These are phyloP conservation scores for Halcyon malimbica DNA, from an alignment of 2,113 vertebrate genomes.

Conservation along the genomic window DNA sequence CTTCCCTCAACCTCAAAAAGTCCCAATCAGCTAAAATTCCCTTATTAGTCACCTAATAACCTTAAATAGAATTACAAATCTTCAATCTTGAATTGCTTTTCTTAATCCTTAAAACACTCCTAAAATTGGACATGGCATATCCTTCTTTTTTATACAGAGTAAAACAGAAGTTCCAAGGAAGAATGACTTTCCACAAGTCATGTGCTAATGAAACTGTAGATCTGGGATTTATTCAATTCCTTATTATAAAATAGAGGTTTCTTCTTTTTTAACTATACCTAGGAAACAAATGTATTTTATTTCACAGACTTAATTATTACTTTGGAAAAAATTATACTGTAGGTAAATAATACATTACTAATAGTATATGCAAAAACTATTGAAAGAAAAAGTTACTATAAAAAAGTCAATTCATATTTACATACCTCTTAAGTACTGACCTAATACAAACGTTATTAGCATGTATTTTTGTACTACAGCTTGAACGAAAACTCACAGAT, in stretches of 20 bases:
- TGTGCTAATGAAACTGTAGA: not conserved
- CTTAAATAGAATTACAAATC: constrained; percentile 16
- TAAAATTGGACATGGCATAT: not conserved
- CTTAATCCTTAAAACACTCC: not conserved
- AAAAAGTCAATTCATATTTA: not conserved
- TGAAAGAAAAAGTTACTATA: not conserved
- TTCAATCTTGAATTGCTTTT: not conserved
- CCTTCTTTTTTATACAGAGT: not conserved
- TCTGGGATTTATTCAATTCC: not conserved
- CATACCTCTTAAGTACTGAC: not conserved
- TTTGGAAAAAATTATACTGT: not conserved
- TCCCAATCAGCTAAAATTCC: constrained; percentile 2
- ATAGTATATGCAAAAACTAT: not conserved
- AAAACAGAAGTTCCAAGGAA: not conserved
- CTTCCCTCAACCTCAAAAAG: constrained; percentile 22
- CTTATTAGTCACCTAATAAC: constrained; percentile 40
- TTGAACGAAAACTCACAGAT: not conserved
- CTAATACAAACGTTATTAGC: not conserved
- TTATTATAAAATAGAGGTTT: not conserved
- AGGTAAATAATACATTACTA: not conserved
- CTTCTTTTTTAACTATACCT: not conserved
- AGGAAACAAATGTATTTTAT: not conserved
- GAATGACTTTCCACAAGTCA: not conserved
- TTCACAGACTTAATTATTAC: not conserved
- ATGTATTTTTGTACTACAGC: not conserved